Base-by-base conservation (phyloP, 2,888 invertebrate species). In the Drosophila longiperda region DNA sequence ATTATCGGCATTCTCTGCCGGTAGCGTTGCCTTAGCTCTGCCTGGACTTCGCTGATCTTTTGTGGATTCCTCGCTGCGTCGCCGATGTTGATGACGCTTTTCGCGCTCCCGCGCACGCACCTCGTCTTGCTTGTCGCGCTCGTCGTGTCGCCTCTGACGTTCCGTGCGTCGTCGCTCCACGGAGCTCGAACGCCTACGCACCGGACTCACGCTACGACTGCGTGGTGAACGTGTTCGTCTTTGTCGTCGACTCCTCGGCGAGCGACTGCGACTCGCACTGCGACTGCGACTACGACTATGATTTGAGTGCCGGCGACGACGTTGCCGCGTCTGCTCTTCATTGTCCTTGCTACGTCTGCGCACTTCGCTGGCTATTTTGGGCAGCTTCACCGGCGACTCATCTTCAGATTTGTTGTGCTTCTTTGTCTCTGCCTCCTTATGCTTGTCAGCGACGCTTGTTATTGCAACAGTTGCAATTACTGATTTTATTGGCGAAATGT, bases 141-240 rank as follows among this genome's bases (percentile, higher is more conserved):
- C 89, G 4, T 89, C 91, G 70, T 91, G 91, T 0, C 91, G 83
- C n/a, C 70, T 78, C 54, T 89, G 87, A 4, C 91, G 89, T 58
- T 92, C 91, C 9, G 71, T 75, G 1, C 91, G 90, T 20, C 91
- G 65, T 5, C 92, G 84, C 58, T 91, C 91, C 45, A 91, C 17
- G 0, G 91, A 91, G 32, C 63, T 78, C 4, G 92, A 91, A 20
- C 92, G 87, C 2, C 89, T 67, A 3, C 86, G 79, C 20, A 66
- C 63, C 12, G 78, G 73, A 50, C 80, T 87, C 1, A 32, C 12
- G 60, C 78, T 71, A 15, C 62, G 60, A 64, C 80, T 75, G 23
- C 76, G 66, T 42, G 75, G 63, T 55, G 67, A 77, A 1, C 66
- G 54, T 32, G 73, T 55, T 38, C 75, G 85, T 23, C 79, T 83